Base-by-base conservation (phyloP, 2,113 vertebrate genomes). In the Rhinolophus sinicus region DNA sequence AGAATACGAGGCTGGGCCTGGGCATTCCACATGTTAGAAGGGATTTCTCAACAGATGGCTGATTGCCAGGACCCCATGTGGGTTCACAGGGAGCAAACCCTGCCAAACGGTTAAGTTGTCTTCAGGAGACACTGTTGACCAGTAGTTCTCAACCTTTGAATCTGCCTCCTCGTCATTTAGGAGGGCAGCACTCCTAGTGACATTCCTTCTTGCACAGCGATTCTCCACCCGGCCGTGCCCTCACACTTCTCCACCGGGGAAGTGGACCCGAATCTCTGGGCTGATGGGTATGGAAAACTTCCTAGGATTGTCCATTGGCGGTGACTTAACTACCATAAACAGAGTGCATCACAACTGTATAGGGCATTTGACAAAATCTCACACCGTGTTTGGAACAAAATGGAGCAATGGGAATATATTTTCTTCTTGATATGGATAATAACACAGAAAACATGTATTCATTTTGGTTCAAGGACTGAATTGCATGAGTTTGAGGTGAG, bases 241-340 rank as follows among this genome's bases (percentile, higher is more conserved):
- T 38, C 13, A 0, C 2, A 8, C 0, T 1, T 15, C 62, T 50
- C 58, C 56, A 3, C 1, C 8, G 22, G 64, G 62, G 8, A 56
- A 67, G 21, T 35, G 35, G n/a, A 22, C 62, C 3, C 3, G 44
- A 77, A n/a, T 65, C 76, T 88, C 70, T 15, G 26, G 15, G 50
- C 35, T 60, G 30, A 22, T 26, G 21, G 5, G 7, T 11, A 4
- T 60, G 40, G 64, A 73, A 86, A 62, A 10, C 0, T 0, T 77
- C 47, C 47, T 47, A 24, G 38, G 54, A 44, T 19, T 69, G 65
- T 56, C 75, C 78, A 56, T 8, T 12, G n/a, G 33, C 77, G n/a
- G 28, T 78, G 35, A 92, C 77, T 78, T 65, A 12, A 40, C 14
- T 33, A 12, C 58, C 44, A 1, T 28, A 50, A 28, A 70, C 24